These are phyloP conservation scores for Acrocephalus arundinaceus DNA, from an alignment of 2,113 vertebrate species.

Conservation along the genomic window DNA sequence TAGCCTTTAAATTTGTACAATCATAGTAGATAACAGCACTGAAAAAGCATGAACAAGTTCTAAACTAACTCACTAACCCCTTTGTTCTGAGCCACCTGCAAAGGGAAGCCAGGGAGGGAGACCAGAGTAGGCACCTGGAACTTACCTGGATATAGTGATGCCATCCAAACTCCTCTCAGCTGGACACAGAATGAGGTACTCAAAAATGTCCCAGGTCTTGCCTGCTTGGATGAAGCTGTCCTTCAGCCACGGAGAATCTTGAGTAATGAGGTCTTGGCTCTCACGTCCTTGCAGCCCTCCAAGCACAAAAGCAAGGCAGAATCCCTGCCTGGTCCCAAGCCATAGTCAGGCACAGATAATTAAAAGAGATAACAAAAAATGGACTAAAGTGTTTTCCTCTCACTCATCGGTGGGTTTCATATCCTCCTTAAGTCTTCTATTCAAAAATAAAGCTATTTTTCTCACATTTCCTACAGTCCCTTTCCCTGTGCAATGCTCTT, in stretches of 20 bases:
- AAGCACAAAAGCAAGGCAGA: neutral
- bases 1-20: neutral
- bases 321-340: neutral
- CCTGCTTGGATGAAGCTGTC: neutral
- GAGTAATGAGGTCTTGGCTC: neutral
- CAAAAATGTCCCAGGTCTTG: neutral
- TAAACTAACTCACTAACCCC: neutral
- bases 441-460: neutral
- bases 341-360: neutral
- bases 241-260: neutral
- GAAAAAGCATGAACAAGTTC: neutral
- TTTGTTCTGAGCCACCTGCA: neutral
- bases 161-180: neutral
- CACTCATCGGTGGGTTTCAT: neutral
- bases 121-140: neutral
- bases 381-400: neutral
- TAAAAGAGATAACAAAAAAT: neutral
- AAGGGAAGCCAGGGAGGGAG: neutral
- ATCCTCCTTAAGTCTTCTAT: neutral
- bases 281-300: neutral
- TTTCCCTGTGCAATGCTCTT: neutral
- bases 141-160: fast-evolving
- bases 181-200: neutral
- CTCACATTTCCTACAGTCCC: neutral
- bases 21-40: neutral